These are phyloP conservation scores for Propithecus deckenii DNA, from an alignment of 2,797 vertebrate genomes.

Conservation along the genomic window DNA sequence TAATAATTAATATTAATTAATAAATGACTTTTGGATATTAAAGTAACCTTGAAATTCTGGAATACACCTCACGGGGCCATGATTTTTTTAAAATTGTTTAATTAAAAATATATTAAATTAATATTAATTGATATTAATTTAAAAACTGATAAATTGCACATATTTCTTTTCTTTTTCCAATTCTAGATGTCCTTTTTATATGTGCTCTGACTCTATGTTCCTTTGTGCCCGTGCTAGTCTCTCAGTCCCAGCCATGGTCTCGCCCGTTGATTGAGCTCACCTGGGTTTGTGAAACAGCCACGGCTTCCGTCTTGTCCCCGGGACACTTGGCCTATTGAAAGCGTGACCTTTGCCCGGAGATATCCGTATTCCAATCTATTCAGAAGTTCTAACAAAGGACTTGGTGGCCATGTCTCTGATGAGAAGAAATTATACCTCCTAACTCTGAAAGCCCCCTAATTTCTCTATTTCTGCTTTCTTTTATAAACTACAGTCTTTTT, in stretches of 20 bases:
- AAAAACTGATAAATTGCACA: no score
- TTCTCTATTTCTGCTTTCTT: not conserved
- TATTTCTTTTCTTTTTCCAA: no score
- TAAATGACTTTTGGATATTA: not conserved
- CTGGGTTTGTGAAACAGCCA: not conserved
- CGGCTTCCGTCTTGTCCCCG: rapidly evolving
- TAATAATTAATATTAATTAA: not conserved
- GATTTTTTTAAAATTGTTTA: not conserved
- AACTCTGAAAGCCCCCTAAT: not conserved
- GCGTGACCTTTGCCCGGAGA: not conserved
- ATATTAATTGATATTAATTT: no score
- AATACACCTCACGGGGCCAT: no score
- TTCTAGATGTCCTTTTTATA: not conserved
- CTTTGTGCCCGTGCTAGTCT: not conserved
- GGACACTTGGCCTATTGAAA: not conserved
- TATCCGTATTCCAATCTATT: not conserved
- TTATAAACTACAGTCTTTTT: not conserved
- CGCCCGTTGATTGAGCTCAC: not conserved
- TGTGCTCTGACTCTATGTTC: rapidly evolving
- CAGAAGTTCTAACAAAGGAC: not conserved
- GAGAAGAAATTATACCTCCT: not conserved
- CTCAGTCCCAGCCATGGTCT: not conserved
- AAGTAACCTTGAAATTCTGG: not conserved
- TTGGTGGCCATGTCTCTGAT: not conserved
- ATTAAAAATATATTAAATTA: no score